Conservation (phyloP, 2,888 invertebrate species). For the Nowickia ferox region DNA sequence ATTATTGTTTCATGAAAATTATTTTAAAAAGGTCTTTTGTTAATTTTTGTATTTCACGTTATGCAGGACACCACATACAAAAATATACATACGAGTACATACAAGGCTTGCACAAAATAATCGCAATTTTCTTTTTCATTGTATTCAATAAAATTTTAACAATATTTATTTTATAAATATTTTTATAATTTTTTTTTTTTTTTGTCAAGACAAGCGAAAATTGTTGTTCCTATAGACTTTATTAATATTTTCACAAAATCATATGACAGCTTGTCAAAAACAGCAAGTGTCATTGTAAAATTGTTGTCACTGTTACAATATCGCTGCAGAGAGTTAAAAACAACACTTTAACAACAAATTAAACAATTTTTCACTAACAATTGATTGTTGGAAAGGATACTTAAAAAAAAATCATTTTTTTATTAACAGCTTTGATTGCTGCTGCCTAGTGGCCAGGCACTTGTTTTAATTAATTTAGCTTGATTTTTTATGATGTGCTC, state of each 20-base stretch:
- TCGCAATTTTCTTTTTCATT: slow-evolving; percentile 15
- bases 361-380: slow-evolving; percentile 51
- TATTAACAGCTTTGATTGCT: neutral
- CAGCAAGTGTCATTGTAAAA: slow-evolving; percentile 59
- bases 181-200: neutral
- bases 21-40: slow-evolving; percentile 51
- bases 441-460: neutral
- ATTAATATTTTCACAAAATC: slow-evolving; percentile 57
- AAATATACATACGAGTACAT: neutral
- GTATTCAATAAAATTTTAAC: slow-evolving; percentile 47
- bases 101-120: slow-evolving; percentile 10
- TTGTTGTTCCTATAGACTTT: slow-evolving; percentile 33
- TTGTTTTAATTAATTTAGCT: slow-evolving; percentile 60
- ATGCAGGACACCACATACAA: neutral
- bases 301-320: slow-evolving; percentile 27
- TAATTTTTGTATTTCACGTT: neutral
- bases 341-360: slow-evolving; percentile 52
- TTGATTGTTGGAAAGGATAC: neutral
- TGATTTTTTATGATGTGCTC: slow-evolving; percentile 4
- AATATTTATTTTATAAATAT: slow-evolving; percentile 51
- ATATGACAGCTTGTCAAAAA: slow-evolving; percentile 66
- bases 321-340: slow-evolving; percentile 34
- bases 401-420: neutral
- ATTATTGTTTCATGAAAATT: slow-evolving; percentile 39
- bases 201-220: neutral